A percentile compares a stretch with the other conserved stretches of the same genome.
phyloP scores from a whole-genome alignment of 2,888 invertebrate genomes.

The Deroplatys truncata region DNA sequence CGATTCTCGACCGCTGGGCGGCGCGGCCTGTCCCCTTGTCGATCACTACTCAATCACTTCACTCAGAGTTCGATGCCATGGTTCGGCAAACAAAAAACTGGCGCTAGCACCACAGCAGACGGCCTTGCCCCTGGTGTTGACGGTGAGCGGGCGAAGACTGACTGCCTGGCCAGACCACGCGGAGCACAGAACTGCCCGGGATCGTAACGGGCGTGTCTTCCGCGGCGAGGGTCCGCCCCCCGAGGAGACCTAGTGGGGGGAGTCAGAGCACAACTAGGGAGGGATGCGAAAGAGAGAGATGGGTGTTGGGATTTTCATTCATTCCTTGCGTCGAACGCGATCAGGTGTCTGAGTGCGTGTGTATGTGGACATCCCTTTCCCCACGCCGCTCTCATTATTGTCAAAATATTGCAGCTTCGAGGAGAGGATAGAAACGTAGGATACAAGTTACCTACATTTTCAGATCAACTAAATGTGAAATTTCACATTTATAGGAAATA shows the following conservation, averaged over 20 bases:
- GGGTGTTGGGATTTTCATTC: neutral
- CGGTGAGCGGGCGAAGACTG: neutral
- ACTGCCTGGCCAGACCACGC: neutral
- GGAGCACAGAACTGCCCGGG: neutral
- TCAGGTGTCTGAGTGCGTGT: neutral
- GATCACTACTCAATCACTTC: neutral
- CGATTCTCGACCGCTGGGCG: constrained; percentile 26
- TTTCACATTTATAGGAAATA: too few relatives aligned
- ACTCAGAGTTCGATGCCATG: neutral
- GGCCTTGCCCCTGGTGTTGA: neutral
- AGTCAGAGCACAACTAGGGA: neutral
- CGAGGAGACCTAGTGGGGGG: neutral
- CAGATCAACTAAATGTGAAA: too few relatives aligned
- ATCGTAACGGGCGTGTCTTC: neutral
- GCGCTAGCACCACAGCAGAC: neutral
- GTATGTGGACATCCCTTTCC: neutral
- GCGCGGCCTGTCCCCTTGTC: constrained; percentile 27
- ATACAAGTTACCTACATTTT: too few relatives aligned
- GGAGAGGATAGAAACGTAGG: neutral
- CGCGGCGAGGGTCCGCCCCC: neutral
- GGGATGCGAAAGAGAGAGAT: neutral
- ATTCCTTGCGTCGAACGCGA: neutral
- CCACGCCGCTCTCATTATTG: neutral
- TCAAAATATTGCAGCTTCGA: neutral
- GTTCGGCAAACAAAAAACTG: neutral